Conservation (phyloP, 2,113 vertebrate species). For the Dromas ardeola region DNA sequence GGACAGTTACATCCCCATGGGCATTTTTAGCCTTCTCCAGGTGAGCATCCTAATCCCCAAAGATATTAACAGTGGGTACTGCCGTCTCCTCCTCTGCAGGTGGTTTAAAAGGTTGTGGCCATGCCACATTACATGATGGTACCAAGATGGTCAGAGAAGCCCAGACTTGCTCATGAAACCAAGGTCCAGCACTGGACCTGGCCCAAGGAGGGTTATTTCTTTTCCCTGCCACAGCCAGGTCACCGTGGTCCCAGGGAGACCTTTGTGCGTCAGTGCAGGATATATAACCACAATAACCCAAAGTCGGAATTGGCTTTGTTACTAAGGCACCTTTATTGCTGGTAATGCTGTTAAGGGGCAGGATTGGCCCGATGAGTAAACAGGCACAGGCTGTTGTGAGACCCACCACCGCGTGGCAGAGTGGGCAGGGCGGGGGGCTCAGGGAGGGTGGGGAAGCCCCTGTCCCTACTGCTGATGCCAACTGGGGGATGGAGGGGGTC, state of each 20-base stretch:
- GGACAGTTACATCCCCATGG: not conserved
- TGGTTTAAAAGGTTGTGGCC: not conserved
- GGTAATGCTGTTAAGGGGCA: conserved; percentile 12
- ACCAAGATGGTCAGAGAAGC: not conserved
- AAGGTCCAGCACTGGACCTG: not conserved
- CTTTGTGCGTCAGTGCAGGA: not conserved
- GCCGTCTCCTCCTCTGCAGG: not conserved
- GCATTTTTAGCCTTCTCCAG: not conserved
- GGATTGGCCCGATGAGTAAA: not conserved
- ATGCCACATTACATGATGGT: not conserved
- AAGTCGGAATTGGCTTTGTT: not conserved
- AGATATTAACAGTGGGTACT: not conserved
- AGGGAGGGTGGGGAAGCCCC: accelerated
- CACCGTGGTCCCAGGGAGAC: not conserved
- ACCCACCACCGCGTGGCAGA: not conserved
- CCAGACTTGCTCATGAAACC: not conserved
- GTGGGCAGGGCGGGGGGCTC: not conserved
- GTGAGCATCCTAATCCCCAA: not conserved
- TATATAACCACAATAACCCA: not conserved
- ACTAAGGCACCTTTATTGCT: conserved; percentile 58
- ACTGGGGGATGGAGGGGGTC: accelerated
- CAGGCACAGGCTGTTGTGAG: not conserved
- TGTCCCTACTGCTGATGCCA: not conserved
- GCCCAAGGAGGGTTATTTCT: not conserved
- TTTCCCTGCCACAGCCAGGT: not conserved